Evolutionary conservation across 2,797 vertebrate genomes (phyloP), one percentile per base, ranked within the genome.

Genomic region (Melopsittacus undulatus): DNA sequence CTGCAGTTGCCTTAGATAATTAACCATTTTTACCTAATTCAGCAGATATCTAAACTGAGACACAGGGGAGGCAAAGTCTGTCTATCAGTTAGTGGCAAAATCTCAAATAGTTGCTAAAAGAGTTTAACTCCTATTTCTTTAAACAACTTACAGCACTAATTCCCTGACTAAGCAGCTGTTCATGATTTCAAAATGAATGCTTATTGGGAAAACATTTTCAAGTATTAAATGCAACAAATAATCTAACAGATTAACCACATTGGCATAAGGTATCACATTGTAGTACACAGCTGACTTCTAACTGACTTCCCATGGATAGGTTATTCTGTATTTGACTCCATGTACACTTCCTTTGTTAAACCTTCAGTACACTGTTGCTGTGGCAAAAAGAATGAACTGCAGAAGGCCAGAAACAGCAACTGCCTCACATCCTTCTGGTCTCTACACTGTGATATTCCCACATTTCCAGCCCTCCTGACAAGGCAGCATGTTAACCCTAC

Each of bases 401-500:
- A 69, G 36, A 69, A 70, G 26, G 27, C 40, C 70, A n/a, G 0
- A 0, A 64, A 16, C 22, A 43, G 42, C 62, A 78, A 43, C 0
- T 0, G 24, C 29, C 27, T 51, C 14, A 2, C 30, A 24, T 26
- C 70, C 29, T 57, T 67, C 59, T 49, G 36, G 66, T 38, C 30
- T 10, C 6, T 40, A 17, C 10, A 6, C 38, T 5, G 43, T 6
- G n/a, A 18, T 52, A 59, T 40, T 43, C 57, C n/a, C 1, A 0
- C n/a, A 12, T 3, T 59, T 49, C 66, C 69, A 70, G 46, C 10
- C 66, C 59, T 66, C 42, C 27, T 78, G 17, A n/a, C 13, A 27
- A 34, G 30, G 27, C 52, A 70, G 38, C 23, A 13, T 0, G 6
- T n/a, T 62, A 66, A 57, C 34, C 26, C 51, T 40, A 38, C 62